Percentiles rank a stretch among this genome's conserved stretches.
phyloP scores from a whole-genome alignment of 2,888 invertebrate species.

The Sinhomidia bicolor region DNA sequence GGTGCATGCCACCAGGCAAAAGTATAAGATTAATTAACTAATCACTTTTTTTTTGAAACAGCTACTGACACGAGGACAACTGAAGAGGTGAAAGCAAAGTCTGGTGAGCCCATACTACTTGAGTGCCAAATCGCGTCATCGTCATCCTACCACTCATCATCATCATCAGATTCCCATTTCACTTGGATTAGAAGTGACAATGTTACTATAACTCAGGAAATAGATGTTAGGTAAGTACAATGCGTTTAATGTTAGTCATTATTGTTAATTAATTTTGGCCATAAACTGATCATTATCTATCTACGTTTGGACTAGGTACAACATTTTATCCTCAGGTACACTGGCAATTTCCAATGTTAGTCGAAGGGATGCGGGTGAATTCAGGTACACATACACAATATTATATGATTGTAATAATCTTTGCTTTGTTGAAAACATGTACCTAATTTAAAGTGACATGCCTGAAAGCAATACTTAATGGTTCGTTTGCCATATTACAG shows the following conservation, averaged over 20 bases:
- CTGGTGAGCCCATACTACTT: constrained; percentile 73
- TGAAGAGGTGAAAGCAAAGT: constrained; percentile 74
- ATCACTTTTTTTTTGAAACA: constrained; percentile 6
- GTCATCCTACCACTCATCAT: constrained; percentile 59
- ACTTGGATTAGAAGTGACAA: constrained; percentile 74
- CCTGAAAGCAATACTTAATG: too few species aligned
- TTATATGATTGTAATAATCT: background rate
- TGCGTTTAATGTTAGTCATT: too few species aligned
- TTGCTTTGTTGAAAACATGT: background rate
- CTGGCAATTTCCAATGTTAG: constrained; percentile 76
- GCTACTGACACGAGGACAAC: constrained; percentile 37
- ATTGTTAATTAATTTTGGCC: too few species aligned
- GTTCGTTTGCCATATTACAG: too few species aligned
- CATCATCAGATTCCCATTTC: constrained; percentile 57
- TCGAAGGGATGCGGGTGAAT: constrained; percentile 74
- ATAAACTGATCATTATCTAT: too few species aligned
- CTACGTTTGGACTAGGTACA: constrained; percentile 71
- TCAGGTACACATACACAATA: constrained; percentile 68
- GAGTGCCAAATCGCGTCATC: constrained; percentile 76
- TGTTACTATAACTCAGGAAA: constrained; percentile 76
- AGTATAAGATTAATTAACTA: background rate
- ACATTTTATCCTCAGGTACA: constrained; percentile 77
- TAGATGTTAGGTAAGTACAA: constrained; percentile 73
- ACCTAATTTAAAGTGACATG: too few species aligned
- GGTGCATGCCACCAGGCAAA: too few species aligned